These are phyloP conservation scores for Mionectes macconnelli DNA, from an alignment of 2,113 vertebrate species.

Conservation along the genomic window DNA sequence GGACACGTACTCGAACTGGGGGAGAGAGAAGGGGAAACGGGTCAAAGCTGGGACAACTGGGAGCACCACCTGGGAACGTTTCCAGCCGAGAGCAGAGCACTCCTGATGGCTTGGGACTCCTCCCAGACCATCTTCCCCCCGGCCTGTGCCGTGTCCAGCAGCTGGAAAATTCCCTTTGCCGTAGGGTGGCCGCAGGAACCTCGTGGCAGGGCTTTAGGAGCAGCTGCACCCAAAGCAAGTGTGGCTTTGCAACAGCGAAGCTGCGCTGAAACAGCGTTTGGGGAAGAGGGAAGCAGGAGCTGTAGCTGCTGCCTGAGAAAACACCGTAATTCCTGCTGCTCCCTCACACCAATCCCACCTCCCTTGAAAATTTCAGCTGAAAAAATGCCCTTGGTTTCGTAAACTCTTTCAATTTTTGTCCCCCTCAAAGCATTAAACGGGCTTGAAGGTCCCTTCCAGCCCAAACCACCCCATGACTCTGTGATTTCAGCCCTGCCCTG, in stretches of 20 bases:
- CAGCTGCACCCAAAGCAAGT: neutral
- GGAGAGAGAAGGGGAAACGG: neutral
- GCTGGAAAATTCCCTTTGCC: neutral
- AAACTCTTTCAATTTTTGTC: neutral
- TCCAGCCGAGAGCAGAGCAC: neutral
- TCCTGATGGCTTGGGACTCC: neutral
- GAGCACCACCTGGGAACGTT: neutral
- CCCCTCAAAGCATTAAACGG: neutral
- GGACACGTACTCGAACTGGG: slow-evolving; percentile 94
- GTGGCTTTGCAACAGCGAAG: neutral
- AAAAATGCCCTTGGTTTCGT: neutral
- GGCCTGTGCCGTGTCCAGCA: neutral
- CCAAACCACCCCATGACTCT: accelerated
- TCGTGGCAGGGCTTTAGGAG: neutral
- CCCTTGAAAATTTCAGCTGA: neutral
- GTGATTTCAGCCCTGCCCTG: neutral
- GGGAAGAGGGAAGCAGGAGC: neutral
- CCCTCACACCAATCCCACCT: neutral
- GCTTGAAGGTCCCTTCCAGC: neutral
- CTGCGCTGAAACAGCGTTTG: neutral
- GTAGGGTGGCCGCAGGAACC: accelerated
- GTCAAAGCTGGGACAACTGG: neutral
- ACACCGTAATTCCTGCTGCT: neutral
- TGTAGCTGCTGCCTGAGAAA: neutral
- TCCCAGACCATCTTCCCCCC: neutral